Base-by-base conservation (phyloP, 2,888 invertebrate species). In the Tricholauxania praeusta region DNA sequence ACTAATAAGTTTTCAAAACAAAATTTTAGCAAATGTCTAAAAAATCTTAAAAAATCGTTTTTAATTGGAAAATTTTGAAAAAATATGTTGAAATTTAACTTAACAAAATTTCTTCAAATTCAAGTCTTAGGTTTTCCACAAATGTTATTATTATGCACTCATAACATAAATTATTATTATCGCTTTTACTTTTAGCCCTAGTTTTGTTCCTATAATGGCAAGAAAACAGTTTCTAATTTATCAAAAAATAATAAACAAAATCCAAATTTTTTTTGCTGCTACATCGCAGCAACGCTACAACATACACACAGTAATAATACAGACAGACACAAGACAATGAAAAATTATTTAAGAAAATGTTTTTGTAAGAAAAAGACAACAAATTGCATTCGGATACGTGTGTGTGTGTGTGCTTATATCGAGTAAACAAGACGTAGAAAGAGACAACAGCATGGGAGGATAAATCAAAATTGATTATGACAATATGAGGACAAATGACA, bases 401-500 rank as follows among this genome's bases (percentile, higher is more conserved):
- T 12, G 53, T n/a, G 19, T 12, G 39, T 28, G 2, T 28, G 3
- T 28, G 3, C 28, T 28, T 28, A 4, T 28, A 28, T 28, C 39
- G 39, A 10, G 39, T 10, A 39, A 39, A 39, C 39, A 39, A 39
- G 39, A 19, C 48, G 19, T 39, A 63, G 17, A 15, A 48, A 63
- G 63, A 15, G 63, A 63, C 14, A n/a, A 8, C 28, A 64, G 28
- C 51, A 22, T 28, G 19, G 17, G 15, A 28, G 28, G 15, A 70
- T 63, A 70, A 47, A 63, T 63, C 53, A 52, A 52, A 70, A 63
- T 70, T 70, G 55, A 70, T 63, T 53, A 63, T 70, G 70, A 70
- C 70, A 70, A 70, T 70, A 63, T 52, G 39, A 70, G 62, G 53
- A 70, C 70, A 70, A 70, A 70, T 70, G 70, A 32, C 70, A 70